Percentiles rank a stretch among this genome's conserved stretches.
phyloP scores from a whole-genome alignment of 2,797 vertebrate species.

The Liparis tanakae region DNA sequence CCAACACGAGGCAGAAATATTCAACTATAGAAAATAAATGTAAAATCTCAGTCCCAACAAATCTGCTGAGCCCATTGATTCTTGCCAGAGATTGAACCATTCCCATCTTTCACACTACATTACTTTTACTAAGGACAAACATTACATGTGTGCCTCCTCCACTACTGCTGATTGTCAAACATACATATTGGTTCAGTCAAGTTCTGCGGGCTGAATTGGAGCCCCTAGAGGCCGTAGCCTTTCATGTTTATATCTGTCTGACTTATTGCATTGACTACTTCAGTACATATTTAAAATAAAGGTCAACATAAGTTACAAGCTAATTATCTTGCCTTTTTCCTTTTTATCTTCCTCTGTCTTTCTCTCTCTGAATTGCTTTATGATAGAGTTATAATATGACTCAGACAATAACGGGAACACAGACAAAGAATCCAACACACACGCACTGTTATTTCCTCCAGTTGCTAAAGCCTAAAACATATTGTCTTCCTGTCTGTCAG shows the following conservation, averaged over 20 bases:
- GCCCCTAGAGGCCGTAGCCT: neutral
- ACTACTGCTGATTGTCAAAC: neutral
- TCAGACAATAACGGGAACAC: neutral
- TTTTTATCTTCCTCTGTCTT: neutral
- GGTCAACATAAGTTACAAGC: neutral
- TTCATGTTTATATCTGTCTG: neutral
- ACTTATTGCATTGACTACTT: neutral
- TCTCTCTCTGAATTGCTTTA: neutral
- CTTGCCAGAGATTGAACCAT: neutral
- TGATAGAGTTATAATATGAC: neutral
- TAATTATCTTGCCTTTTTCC: neutral
- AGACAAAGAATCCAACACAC: conserved; percentile 19
- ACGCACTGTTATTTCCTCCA: conserved; percentile 35
- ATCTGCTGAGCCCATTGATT: neutral
- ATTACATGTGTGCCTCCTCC: too few relatives aligned
- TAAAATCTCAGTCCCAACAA: neutral
- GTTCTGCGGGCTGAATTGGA: neutral
- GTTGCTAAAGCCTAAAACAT: conserved; percentile 7
- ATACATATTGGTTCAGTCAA: neutral
- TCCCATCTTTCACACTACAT: neutral
- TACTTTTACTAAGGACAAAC: neutral
- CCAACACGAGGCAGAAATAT: neutral
- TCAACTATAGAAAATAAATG: neutral
- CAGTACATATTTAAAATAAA: neutral
- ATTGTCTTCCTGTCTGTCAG: conserved; percentile 16